Percentiles rank a stretch among this genome's conserved stretches.
These are phyloP conservation scores for Tragelaphus imberbis DNA, from an alignment of 2,113 vertebrate species.

Conservation along the genomic window DNA sequence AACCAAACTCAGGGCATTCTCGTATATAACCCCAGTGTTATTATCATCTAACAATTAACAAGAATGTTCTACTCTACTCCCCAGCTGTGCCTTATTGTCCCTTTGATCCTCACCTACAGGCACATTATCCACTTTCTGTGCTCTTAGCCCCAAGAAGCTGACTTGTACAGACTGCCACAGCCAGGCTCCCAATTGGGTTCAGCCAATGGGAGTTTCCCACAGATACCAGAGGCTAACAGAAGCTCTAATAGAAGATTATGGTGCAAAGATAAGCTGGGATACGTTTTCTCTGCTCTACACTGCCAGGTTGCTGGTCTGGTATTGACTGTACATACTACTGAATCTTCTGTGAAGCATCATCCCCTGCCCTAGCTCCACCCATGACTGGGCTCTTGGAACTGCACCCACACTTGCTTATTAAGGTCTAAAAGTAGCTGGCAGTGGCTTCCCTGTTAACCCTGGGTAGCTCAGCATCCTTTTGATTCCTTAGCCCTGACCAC, in stretches of 20 bases:
- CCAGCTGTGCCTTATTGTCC: neutral
- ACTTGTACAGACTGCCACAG: too few relatives aligned
- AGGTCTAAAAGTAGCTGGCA: neutral
- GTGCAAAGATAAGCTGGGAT: accelerated
- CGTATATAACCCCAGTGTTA: neutral
- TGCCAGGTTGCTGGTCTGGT: neutral
- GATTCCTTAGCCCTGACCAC: neutral
- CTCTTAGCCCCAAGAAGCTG: neutral
- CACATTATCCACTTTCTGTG: neutral
- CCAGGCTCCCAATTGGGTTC: neutral
- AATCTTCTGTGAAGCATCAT: neutral
- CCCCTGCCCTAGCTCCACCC: neutral
- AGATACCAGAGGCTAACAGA: neutral
- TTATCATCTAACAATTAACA: neutral
- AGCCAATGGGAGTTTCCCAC: neutral
- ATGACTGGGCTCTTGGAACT: neutral
- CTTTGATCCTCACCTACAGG: neutral
- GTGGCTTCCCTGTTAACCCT: neutral
- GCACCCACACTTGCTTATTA: neutral
- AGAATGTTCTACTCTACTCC: neutral
- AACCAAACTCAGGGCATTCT: neutral
- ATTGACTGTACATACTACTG: neutral
- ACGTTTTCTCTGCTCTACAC: neutral
- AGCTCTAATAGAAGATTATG: neutral
- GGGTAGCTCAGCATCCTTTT: neutral